These are phyloP conservation scores for Chloroclysta siterata DNA, from an alignment of 2,888 invertebrate genomes.

Conservation along the genomic window DNA sequence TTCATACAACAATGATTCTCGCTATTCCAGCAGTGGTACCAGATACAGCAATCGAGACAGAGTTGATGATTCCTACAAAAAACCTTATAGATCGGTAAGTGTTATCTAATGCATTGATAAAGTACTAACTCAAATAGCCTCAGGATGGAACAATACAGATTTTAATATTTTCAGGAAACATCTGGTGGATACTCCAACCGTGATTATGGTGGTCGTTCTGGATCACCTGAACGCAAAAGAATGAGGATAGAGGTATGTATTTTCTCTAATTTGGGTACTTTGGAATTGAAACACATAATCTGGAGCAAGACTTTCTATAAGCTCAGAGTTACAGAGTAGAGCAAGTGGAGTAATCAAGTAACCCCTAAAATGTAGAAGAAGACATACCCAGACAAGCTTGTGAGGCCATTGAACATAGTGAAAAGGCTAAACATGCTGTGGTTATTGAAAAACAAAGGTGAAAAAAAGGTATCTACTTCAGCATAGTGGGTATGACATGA, in stretches of 20 bases:
- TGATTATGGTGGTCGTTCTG: constrained; percentile 83
- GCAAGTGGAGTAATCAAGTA: constrained; percentile 13
- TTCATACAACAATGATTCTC: constrained; percentile 73
- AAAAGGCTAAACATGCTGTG: constrained; percentile 19
- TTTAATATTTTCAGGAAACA: constrained; percentile 63
- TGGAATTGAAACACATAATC: constrained; percentile 8
- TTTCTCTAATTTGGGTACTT: constrained; percentile 14
- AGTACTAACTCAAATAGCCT: background rate
- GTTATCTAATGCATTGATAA: background rate
- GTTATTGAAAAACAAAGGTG: constrained; percentile 20
- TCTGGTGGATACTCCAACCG: constrained; percentile 80
- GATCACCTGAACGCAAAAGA: constrained; percentile 87
- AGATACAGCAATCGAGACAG: constrained; percentile 73
- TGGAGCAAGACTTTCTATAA: constrained; percentile 21
- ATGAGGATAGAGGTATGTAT: constrained; percentile 86
- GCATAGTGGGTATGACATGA: constrained; percentile 10
- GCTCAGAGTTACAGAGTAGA: constrained; percentile 7
- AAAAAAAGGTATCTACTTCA: constrained; percentile 13
- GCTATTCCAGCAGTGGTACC: constrained; percentile 69
- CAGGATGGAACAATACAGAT: background rate
- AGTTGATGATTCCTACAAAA: constrained; percentile 79
- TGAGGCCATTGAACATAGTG: constrained; percentile 21
- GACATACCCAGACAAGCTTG: constrained; percentile 15
- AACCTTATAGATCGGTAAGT: constrained; percentile 78
- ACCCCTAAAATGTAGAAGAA: constrained; percentile 22